phyloP scores from a whole-genome alignment of 2,797 vertebrate species.

The Falco columbarius region DNA sequence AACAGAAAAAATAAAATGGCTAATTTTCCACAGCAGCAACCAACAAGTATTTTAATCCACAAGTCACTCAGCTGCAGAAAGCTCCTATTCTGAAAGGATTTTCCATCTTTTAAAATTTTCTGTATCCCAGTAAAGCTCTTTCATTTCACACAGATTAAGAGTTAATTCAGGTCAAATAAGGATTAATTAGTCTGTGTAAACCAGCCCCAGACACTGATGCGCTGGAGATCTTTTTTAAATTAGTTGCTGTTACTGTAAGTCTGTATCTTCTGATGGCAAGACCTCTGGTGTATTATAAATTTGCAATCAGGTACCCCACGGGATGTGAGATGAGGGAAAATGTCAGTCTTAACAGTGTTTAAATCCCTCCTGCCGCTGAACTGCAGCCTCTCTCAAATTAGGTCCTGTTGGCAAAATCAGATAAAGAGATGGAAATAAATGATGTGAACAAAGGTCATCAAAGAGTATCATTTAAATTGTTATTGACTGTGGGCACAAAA shows the following conservation, averaged over 20 bases:
- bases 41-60: constrained; percentile 30
- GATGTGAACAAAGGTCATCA: constrained; percentile 62
- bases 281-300: constrained; percentile 70
- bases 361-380: constrained; percentile 69
- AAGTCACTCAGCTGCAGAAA: neutral
- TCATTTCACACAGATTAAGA: constrained; percentile 73
- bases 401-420: constrained; percentile 73
- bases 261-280: constrained; percentile 66
- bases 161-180: constrained; percentile 77
- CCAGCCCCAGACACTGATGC: constrained; percentile 63
- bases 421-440: constrained; percentile 68
- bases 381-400: constrained; percentile 70
- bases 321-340: constrained; percentile 73
- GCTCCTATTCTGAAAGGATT: constrained; percentile 12
- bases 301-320: constrained; percentile 65
- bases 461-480: constrained; percentile 69
- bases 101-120: constrained; percentile 44
- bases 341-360: constrained; percentile 72
- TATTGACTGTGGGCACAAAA: constrained; percentile 60
- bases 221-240: constrained; percentile 64
- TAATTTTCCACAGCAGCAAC: constrained; percentile 16
- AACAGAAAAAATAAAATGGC: neutral
- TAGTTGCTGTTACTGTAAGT: constrained; percentile 63
- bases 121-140: constrained; percentile 54
- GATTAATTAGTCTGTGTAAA: constrained; percentile 77